Base-by-base conservation (phyloP, 2,888 invertebrate species). In the Leptinotarsa rubiginosa region DNA sequence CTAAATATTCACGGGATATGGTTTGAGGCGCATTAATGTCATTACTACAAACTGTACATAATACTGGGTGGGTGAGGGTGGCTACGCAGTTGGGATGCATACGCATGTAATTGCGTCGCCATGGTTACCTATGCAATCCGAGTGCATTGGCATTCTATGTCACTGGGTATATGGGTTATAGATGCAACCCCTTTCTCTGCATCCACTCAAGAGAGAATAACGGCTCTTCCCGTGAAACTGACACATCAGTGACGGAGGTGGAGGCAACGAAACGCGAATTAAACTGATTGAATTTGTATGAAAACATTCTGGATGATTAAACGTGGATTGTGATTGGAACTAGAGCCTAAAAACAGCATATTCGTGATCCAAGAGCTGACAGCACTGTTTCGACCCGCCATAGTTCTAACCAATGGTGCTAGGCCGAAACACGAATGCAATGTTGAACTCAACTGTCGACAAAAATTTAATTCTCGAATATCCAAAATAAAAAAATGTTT, bases 151-250 rank as follows among this genome's bases (percentile, higher is more conserved):
- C 80, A 82, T 81, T 86, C 81, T 85, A 83, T 86, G 86, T 86
- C 85, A 86, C 81, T 86, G 80, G 86, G 86, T 86, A 86, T 85
- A 82, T 85, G 82, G 85, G 85, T 84, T 84, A 80, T 74, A 75
- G 47, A 73, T 73, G 73, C 76, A 74, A 74, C 74, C 76, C 76
- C 77, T 69, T 75, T 75, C 73, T 71, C 69, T 74, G 71, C 66
- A 73, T 70, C 69, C 69, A 71, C 70, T 78, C 73, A 75, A 73
- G 78, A 78, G 78, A 75, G 65, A 73, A 69, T 73, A 70, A 77
- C 72, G 54, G 72, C 65, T 72, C 75, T 73, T 77, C 73, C 69
- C 69, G 62, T 56, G 56, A 18, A 56, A 56, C 56, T 56, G 56
- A 56, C 56, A 56, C 20, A 18, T 62, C 62, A 62, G 62, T 62